Evolutionary conservation across 2,888 invertebrate genomes (phyloP).

Genomic region (Plebejus anna): DNA sequence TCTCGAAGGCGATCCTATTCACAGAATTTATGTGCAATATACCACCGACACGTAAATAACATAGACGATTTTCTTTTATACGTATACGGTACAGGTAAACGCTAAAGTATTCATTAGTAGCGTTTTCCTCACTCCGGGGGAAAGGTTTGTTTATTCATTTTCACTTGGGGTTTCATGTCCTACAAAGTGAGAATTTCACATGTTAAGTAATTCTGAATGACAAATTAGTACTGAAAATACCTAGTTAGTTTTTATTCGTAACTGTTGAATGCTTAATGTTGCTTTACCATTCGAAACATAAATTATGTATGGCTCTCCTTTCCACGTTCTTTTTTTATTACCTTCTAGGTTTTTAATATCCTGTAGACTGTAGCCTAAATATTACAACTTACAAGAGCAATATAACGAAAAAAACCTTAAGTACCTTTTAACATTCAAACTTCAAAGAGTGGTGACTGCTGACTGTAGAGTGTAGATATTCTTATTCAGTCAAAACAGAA

Average conservation of each 20-base stretch:
- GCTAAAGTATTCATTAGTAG: neutral
- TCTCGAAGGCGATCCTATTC: conserved; percentile 39
- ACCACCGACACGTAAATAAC: conserved; percentile 29
- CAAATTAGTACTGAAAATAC: neutral
- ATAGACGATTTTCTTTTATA: neutral
- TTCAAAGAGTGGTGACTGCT: too few relatives aligned
- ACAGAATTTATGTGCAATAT: conserved; percentile 37
- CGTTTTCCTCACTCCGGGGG: neutral
- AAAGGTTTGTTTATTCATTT: conserved; percentile 13
- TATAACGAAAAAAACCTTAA: neutral
- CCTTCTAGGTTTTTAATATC: neutral
- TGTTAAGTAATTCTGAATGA: neutral
- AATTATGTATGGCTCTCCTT: neutral
- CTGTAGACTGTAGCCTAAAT: neutral
- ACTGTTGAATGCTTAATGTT: neutral
- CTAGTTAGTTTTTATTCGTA: neutral
- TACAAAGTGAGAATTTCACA: too few relatives aligned
- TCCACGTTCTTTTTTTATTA: neutral
- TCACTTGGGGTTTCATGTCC: neutral
- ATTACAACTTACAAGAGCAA: neutral
- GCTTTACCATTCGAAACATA: neutral
- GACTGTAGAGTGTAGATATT: too few relatives aligned
- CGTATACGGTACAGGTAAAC: neutral
- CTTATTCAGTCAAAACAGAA: too few relatives aligned
- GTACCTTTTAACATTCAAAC: too few relatives aligned